phyloP scores from a whole-genome alignment of 2,888 invertebrate species.

The Scaeva pyrastri region DNA sequence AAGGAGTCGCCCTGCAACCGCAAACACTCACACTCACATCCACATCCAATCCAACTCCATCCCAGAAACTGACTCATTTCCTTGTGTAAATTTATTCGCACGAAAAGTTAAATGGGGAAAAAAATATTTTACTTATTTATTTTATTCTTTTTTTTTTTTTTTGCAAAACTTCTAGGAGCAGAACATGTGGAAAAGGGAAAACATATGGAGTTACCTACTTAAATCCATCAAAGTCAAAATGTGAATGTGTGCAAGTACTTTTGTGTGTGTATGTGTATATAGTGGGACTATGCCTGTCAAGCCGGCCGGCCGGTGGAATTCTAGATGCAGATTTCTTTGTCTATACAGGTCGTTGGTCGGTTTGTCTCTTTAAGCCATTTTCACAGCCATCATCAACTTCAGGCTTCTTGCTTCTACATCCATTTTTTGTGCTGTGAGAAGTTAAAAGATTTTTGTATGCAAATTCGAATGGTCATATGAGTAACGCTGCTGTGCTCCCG shows the following conservation, averaged over 20 bases:
- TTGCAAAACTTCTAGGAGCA: conserved; percentile 14
- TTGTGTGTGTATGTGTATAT: neutral
- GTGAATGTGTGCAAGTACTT: neutral
- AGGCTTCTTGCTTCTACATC: neutral
- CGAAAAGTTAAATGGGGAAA: conserved; percentile 19
- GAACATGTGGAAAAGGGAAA: conserved; percentile 25
- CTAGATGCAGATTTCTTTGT: conserved; percentile 54
- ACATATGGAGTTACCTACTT: conserved; percentile 51
- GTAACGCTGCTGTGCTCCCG: conserved; percentile 19
- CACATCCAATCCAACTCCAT: conserved; percentile 6
- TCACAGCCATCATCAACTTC: neutral
- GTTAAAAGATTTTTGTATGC: conserved; percentile 42
- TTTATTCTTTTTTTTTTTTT: conserved; percentile 17
- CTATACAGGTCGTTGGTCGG: conserved; percentile 56
- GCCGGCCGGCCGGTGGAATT: conserved; percentile 14
- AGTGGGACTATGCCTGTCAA: neutral
- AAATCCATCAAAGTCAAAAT: conserved; percentile 36
- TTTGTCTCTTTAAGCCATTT: conserved; percentile 28
- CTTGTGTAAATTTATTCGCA: conserved; percentile 56
- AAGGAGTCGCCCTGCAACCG: neutral
- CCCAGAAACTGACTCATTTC: conserved; percentile 61
- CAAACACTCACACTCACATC: neutral
- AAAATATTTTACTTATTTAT: conserved; percentile 5
- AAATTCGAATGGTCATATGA: conserved; percentile 43
- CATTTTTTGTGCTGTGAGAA: neutral